phyloP scores from a whole-genome alignment of 2,888 invertebrate genomes.

The Erynnis tages region DNA sequence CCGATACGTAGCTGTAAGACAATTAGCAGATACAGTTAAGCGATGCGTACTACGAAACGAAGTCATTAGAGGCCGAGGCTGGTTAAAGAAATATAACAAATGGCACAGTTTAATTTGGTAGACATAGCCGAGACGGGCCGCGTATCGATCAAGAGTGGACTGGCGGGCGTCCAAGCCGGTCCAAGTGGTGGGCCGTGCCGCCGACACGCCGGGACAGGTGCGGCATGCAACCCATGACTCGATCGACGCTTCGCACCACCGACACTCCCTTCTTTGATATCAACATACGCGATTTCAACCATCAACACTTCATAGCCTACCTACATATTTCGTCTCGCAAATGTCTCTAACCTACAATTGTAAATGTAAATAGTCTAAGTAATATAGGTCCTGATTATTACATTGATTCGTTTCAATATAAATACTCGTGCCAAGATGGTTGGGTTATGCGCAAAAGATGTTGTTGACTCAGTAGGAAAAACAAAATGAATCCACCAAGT shows the following conservation, averaged over 20 bases:
- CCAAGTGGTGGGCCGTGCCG: slow-evolving; percentile 76
- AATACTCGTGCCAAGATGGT: no score
- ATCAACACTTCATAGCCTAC: slow-evolving; percentile 35
- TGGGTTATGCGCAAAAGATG: no score
- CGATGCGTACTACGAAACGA: slow-evolving; percentile 45
- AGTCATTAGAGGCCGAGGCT: slow-evolving; percentile 67
- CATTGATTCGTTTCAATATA: no score
- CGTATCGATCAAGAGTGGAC: slow-evolving; percentile 73
- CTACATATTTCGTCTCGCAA: neutral
- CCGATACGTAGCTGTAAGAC: neutral
- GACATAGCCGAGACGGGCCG: slow-evolving; percentile 73
- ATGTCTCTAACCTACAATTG: no score
- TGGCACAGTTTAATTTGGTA: slow-evolving; percentile 79
- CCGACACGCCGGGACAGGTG: slow-evolving; percentile 75
- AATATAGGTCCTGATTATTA: no score
- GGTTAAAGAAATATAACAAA: slow-evolving; percentile 75
- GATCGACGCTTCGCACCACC: slow-evolving; percentile 52
- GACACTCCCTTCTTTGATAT: slow-evolving; percentile 58
- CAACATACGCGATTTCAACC: slow-evolving; percentile 40
- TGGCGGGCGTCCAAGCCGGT: slow-evolving; percentile 72
- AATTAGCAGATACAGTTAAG: slow-evolving; percentile 39
- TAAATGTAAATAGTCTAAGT: no score
- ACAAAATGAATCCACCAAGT: slow-evolving; percentile 2
- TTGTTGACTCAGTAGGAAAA: no score
- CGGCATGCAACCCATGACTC: slow-evolving; percentile 77